These are phyloP conservation scores for Perca schrenkii DNA, from an alignment of 2,113 vertebrate species.

Conservation along the genomic window DNA sequence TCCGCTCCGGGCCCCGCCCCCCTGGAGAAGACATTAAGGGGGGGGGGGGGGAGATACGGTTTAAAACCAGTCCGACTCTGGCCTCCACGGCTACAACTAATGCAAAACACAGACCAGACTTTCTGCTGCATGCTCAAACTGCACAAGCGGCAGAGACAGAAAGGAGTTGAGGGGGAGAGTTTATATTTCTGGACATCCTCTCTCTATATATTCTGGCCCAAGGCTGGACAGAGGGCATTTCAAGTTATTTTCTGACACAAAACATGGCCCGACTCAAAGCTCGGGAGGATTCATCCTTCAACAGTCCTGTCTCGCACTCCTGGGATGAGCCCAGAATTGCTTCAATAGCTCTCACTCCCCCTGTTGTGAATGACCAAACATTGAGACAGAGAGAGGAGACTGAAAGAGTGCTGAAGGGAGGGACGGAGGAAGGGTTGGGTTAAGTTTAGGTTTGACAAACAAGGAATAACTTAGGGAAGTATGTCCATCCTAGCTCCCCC, in stretches of 20 bases:
- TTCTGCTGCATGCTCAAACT: slow-evolving; percentile 56
- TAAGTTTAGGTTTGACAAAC: slow-evolving; percentile 80
- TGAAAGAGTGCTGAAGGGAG: slow-evolving; percentile 41
- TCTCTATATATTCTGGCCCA: slow-evolving; percentile 53
- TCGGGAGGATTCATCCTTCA: slow-evolving; percentile 73
- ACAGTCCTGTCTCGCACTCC: slow-evolving; percentile 49
- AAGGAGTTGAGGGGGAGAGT: slow-evolving; percentile 55
- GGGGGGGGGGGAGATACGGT: slow-evolving; percentile 25
- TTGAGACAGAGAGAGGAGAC: slow-evolving; percentile 65
- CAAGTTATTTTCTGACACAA: slow-evolving; percentile 76
- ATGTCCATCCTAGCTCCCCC: slow-evolving; percentile 67
- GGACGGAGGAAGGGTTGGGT: slow-evolving; percentile 65
- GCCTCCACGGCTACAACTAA: slow-evolving; percentile 76
- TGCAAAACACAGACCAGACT: slow-evolving; percentile 80
- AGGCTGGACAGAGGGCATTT: slow-evolving; percentile 72
- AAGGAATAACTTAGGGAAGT: slow-evolving; percentile 80
- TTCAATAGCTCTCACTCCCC: slow-evolving; percentile 60
- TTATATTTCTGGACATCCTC: slow-evolving; percentile 73
- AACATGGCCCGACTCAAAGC: slow-evolving; percentile 70
- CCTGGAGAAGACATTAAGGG: slow-evolving; percentile 70
- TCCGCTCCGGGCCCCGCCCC: slow-evolving; percentile 65
- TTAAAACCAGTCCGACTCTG: slow-evolving; percentile 66
- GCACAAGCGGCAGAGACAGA: slow-evolving; percentile 42
- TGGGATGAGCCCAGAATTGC: slow-evolving; percentile 73
- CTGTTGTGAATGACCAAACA: slow-evolving; percentile 77